Percentiles rank a stretch among this genome's conserved stretches.
Evolutionary conservation across 1,140 invertebrate genomes (phyloP).

Genomic region (Venturia canescens): DNA sequence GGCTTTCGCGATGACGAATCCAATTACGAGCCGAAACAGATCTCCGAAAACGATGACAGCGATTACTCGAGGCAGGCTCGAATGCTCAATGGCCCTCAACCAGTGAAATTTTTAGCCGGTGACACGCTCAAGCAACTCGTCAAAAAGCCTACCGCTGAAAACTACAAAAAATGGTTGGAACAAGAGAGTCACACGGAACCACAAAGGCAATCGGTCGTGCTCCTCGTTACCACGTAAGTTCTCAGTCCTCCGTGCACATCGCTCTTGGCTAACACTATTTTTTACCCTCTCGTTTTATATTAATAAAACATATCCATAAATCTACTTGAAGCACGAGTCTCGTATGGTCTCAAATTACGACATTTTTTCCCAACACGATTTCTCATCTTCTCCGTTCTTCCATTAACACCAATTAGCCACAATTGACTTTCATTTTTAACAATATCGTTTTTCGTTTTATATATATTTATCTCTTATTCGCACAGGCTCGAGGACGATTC

Average conservation of each 20-base stretch:
- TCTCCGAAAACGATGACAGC: conserved; percentile 55
- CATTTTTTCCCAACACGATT: neutral
- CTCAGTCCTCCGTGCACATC: conserved; percentile 16
- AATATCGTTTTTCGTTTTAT: neutral
- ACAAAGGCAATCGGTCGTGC: conserved; percentile 86
- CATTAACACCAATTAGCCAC: neutral
- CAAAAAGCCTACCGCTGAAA: conserved; percentile 84
- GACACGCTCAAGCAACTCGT: conserved; percentile 86
- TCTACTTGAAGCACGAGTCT: neutral
- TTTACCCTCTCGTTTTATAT: neutral
- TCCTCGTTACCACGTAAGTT: conserved; percentile 87
- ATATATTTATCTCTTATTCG: conserved; percentile 36
- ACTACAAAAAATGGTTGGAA: conserved; percentile 88
- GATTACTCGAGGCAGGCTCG: conserved; percentile 63
- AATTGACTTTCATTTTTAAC: neutral
- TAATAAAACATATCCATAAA: conserved; percentile 19
- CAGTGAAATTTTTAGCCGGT: conserved; percentile 79
- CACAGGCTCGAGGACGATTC: conserved; percentile 75
- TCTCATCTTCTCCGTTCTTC: neutral
- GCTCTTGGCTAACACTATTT: neutral
- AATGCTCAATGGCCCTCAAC: conserved; percentile 72
- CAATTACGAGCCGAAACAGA: conserved; percentile 36
- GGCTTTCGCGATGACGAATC: conserved; percentile 67
- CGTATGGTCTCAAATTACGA: neutral
- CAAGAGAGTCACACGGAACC: conserved; percentile 84